Conservation (phyloP, 2,888 invertebrate species). For the Nipponacmea schrenckii region DNA sequence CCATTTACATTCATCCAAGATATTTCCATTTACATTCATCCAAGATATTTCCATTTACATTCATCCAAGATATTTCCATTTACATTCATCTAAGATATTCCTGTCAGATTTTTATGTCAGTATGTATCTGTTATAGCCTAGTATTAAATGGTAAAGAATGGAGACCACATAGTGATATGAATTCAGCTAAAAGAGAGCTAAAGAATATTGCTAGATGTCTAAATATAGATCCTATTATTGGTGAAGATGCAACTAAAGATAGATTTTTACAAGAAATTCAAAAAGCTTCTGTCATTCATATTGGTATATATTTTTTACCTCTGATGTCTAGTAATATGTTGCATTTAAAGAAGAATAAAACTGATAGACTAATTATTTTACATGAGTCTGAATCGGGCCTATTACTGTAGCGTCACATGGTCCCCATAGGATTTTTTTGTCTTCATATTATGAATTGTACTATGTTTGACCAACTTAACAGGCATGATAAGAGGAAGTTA, state of each 20-base stretch:
- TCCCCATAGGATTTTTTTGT: too few relatives aligned
- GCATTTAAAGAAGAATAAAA: not conserved
- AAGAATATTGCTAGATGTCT: slow-evolving; percentile 49
- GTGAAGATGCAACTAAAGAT: slow-evolving; percentile 55
- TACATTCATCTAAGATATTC: too few relatives aligned
- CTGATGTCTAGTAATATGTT: not conserved
- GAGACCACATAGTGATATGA: slow-evolving; percentile 46
- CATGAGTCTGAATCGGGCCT: not conserved
- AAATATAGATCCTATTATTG: slow-evolving; percentile 49
- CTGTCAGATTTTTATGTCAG: too few relatives aligned
- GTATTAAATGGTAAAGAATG: slow-evolving; percentile 51
- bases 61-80: too few relatives aligned
- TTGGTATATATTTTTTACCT: slow-evolving; percentile 44
- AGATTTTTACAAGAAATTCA: slow-evolving; percentile 50
- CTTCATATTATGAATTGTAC: too few relatives aligned
- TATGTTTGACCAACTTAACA: too few relatives aligned
- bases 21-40: too few relatives aligned
- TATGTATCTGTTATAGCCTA: slow-evolving; percentile 34
- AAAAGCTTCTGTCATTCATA: slow-evolving; percentile 59
- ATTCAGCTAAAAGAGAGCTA: slow-evolving; percentile 49
- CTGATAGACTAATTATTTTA: slow-evolving; percentile 1
- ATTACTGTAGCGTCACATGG: too few relatives aligned
- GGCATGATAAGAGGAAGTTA: too few relatives aligned
- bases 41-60: too few relatives aligned
- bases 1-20: too few relatives aligned